Conservation (phyloP, 2,113 vertebrate genomes). For the Rhipidura dahli region DNA sequence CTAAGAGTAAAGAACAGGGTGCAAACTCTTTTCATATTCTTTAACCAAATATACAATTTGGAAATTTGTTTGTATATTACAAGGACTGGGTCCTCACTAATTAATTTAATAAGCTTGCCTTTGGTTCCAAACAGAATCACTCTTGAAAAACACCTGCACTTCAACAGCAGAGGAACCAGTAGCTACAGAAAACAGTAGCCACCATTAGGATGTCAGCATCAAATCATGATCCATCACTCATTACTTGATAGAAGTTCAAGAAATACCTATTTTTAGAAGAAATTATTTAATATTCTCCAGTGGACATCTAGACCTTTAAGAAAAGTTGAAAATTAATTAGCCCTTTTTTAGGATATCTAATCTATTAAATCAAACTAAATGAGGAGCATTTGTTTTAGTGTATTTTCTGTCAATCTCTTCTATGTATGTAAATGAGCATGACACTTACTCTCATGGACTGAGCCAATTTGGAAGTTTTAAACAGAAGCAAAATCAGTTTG, state of each 20-base stretch:
- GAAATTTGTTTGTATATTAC: neutral
- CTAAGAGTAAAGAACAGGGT: neutral
- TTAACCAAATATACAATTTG: neutral
- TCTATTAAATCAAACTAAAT: neutral
- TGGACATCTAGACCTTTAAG: neutral
- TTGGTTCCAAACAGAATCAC: neutral
- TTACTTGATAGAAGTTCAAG: neutral
- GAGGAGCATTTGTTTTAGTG: neutral
- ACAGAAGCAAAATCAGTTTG: conserved; percentile 9
- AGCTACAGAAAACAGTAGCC: neutral
- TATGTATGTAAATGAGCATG: conserved; percentile 1
- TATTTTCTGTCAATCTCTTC: neutral
- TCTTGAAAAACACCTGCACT: neutral
- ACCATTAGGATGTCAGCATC: neutral
- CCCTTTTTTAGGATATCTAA: neutral
- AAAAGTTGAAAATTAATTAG: neutral
- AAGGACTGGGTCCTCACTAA: neutral
- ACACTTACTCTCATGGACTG: neutral
- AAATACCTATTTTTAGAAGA: neutral
- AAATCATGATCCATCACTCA: neutral
- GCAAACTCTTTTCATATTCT: neutral
- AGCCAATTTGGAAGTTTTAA: conserved; percentile 34
- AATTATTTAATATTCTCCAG: neutral
- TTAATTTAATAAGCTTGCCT: neutral
- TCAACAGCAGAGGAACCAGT: neutral